These are phyloP conservation scores for Drosophila subquinaria DNA, from an alignment of 2,888 invertebrate genomes.

Conservation along the genomic window DNA sequence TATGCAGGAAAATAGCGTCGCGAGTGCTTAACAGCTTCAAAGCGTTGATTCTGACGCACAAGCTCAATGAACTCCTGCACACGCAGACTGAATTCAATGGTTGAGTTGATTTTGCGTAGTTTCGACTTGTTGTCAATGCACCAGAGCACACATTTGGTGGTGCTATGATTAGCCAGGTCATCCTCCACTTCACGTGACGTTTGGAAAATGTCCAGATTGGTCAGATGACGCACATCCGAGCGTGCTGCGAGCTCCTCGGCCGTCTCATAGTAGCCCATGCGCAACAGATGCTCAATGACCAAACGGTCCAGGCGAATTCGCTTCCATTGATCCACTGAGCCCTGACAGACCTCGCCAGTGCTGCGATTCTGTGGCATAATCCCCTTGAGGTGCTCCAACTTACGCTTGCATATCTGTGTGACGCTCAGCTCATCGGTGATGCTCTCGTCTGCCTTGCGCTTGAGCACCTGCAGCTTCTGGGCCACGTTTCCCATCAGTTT, in stretches of 20 bases:
- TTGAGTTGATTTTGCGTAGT: conserved; percentile 96
- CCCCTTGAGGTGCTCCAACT: conserved; percentile 93
- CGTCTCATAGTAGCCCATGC: conserved; percentile 97
- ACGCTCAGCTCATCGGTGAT: conserved; percentile 96
- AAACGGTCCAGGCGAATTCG: conserved; percentile 92
- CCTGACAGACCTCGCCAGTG: conserved; percentile 82
- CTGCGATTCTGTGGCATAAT: conserved; percentile 79
- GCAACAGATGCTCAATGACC: conserved; percentile 97
- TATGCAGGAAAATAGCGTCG: conserved; percentile 95
- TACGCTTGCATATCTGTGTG: conserved; percentile 95
- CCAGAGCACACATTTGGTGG: conserved; percentile 96
- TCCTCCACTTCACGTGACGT: conserved; percentile 94
- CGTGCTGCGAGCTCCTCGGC: conserved; percentile 94
- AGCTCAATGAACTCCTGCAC: conserved; percentile 96
- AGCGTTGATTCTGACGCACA: conserved; percentile 92
- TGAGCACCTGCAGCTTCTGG: conserved; percentile 94
- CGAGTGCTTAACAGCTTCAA: conserved; percentile 98
- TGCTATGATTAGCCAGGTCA: conserved; percentile 92
- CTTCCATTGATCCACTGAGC: conserved; percentile 85
- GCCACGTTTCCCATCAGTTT: conserved; percentile 94
- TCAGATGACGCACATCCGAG: conserved; percentile 93
- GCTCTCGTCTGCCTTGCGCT: conserved; percentile 97
- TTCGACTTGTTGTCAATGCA: conserved; percentile 98
- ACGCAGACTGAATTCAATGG: conserved; percentile 96
- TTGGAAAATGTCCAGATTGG: conserved; percentile 95